Percentiles rank a stretch among this genome's conserved stretches.
phyloP scores from a whole-genome alignment of 2,113 vertebrate genomes.

The Bubo bubo region DNA sequence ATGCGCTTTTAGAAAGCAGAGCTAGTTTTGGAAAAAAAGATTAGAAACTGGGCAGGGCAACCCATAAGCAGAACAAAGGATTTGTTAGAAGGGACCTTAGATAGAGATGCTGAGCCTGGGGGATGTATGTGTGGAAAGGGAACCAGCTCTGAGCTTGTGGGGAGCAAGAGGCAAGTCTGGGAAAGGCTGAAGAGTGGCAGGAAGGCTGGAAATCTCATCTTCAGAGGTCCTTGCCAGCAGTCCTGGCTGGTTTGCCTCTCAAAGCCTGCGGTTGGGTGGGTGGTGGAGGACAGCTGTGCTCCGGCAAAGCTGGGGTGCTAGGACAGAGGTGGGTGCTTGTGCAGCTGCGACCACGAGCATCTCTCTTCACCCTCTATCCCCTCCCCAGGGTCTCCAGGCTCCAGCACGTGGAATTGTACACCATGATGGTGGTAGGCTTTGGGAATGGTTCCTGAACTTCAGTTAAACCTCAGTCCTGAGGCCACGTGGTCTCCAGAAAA shows the following conservation, averaged over 20 bases:
- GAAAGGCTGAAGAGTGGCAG: neutral
- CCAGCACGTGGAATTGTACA: neutral
- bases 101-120: neutral
- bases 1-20: neutral
- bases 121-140: neutral
- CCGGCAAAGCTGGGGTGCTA: neutral
- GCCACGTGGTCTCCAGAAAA: neutral
- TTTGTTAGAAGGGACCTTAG: neutral
- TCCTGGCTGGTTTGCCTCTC: neutral
- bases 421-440: neutral
- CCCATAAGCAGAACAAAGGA: neutral
- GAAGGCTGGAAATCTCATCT: neutral
- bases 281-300: neutral
- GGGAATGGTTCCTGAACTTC: neutral
- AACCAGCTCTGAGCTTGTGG: neutral
- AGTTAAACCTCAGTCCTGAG: fast-evolving
- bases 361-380: neutral
- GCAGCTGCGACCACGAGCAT: neutral
- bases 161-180: neutral
- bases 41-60: neutral
- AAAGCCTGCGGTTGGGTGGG: neutral
- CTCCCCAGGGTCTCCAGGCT: neutral
- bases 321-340: neutral
- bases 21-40: neutral
- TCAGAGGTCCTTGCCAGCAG: neutral